Evolutionary conservation across 2,797 vertebrate genomes (phyloP).

Genomic region (Acrossocheilus wenchowensis): DNA sequence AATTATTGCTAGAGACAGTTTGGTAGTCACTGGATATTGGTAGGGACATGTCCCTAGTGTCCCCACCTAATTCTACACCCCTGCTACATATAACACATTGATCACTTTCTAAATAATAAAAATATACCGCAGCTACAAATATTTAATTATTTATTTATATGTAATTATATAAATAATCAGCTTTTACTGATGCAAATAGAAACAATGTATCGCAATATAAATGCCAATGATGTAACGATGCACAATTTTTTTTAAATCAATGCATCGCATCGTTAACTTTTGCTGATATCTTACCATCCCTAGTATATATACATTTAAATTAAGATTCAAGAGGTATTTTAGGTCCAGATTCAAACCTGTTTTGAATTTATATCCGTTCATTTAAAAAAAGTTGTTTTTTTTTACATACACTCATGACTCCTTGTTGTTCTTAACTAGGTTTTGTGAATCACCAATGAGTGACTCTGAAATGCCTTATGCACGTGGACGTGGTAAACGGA

Average conservation of each 20-base stretch:
- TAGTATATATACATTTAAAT: not conserved
- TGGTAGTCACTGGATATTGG: too few species aligned
- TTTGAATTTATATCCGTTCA: not conserved
- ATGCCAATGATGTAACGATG: not conserved
- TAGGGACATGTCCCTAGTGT: too few species aligned
- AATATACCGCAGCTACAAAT: too few species aligned
- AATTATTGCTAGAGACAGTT: too few species aligned
- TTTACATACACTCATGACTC: conserved; percentile 3
- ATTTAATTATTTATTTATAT: too few species aligned
- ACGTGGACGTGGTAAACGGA: conserved; percentile 92
- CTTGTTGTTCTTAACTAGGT: conserved; percentile 75
- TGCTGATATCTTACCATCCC: not conserved
- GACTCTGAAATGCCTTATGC: conserved; percentile 93
- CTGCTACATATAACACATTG: not conserved
- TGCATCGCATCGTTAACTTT: not conserved
- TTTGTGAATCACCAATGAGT: conserved; percentile 96
- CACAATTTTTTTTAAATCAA: conserved; percentile 12
- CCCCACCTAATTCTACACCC: too few species aligned
- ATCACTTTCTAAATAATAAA: not conserved
- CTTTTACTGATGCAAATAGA: not conserved
- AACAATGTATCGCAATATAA: not conserved
- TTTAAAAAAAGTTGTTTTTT: not conserved
- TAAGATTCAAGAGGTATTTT: not conserved
- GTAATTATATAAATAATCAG: not conserved
- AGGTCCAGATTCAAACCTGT: not conserved